These are phyloP conservation scores for Periophthalmus magnuspinnatus DNA, from an alignment of 2,797 vertebrate species.

Conservation along the genomic window DNA sequence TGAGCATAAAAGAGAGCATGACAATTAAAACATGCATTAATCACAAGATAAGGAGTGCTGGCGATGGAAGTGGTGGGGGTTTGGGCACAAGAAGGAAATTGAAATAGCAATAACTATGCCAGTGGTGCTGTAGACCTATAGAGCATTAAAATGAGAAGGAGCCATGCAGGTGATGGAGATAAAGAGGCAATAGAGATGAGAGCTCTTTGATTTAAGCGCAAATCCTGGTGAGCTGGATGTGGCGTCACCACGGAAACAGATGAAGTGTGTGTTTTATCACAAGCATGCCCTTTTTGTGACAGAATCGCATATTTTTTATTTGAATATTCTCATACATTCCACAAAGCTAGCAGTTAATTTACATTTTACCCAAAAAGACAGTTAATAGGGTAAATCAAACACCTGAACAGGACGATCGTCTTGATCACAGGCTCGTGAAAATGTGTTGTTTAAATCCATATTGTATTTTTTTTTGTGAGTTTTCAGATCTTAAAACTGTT, in stretches of 20 bases:
- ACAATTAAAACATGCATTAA: constrained; percentile 89
- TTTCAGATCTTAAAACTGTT: no score
- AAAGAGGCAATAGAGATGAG: constrained; percentile 9
- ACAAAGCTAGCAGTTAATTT: constrained; percentile 14
- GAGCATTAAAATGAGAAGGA: constrained; percentile 22
- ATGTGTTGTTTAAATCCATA: no score
- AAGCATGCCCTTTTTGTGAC: constrained; percentile 10
- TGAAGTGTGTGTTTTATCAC: constrained; percentile 38
- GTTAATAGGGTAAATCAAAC: neutral
- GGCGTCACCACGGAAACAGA: constrained; percentile 39
- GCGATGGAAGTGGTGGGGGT: constrained; percentile 33
- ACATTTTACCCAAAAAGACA: constrained; percentile 3
- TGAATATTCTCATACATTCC: neutral
- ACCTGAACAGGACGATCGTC: no score
- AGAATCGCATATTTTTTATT: neutral
- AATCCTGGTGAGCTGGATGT: constrained; percentile 15
- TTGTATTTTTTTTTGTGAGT: no score
- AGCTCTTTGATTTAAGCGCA: no score
- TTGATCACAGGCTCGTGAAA: no score
- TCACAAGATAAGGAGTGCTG: constrained; percentile 80
- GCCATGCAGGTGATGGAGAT: neutral
- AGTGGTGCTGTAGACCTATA: neutral
- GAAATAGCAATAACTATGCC: constrained; percentile 32
- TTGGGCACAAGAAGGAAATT: constrained; percentile 29
- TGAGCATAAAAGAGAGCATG: constrained; percentile 83